A percentile compares a stretch with the other conserved stretches of the same genome.
These are phyloP conservation scores for Pinctada fucata DNA, from an alignment of 2,888 invertebrate genomes.

Conservation along the genomic window DNA sequence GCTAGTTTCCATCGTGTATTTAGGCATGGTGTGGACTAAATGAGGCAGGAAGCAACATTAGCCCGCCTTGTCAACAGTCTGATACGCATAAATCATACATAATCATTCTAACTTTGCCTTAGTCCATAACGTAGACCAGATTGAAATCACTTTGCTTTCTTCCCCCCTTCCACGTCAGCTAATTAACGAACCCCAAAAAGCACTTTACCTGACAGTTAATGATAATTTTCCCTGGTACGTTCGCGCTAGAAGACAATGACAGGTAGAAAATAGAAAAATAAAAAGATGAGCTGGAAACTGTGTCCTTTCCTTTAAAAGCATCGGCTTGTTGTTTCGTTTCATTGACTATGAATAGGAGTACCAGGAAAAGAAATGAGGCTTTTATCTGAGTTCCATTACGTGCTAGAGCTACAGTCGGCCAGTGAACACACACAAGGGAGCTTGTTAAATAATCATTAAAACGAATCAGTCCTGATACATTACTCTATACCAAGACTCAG, in stretches of 20 bases:
- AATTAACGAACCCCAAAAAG: no score
- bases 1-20: no score
- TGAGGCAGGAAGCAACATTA: no score
- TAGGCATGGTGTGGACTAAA: no score
- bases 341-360: conserved; percentile 35
- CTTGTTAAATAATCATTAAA: conserved; percentile 29
- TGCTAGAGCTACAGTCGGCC: conserved; percentile 27
- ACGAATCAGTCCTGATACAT: conserved; percentile 31
- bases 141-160: no score
- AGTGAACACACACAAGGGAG: conserved; percentile 32
- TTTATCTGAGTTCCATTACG: conserved; percentile 39
- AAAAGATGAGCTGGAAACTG: conserved; percentile 40
- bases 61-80: no score
- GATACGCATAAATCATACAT: no score
- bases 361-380: conserved; percentile 32
- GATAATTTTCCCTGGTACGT: background rate
- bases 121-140: no score
- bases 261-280: conserved; percentile 35
- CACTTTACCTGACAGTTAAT: no score
- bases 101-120: no score
- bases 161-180: no score
- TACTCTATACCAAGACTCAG: conserved; percentile 24
- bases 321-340: conserved; percentile 34
- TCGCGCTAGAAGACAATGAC: background rate
- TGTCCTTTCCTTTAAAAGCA: conserved; percentile 36